Evolutionary conservation across 2,888 invertebrate genomes (phyloP).

Genomic region (Machimus atricapillus): DNA sequence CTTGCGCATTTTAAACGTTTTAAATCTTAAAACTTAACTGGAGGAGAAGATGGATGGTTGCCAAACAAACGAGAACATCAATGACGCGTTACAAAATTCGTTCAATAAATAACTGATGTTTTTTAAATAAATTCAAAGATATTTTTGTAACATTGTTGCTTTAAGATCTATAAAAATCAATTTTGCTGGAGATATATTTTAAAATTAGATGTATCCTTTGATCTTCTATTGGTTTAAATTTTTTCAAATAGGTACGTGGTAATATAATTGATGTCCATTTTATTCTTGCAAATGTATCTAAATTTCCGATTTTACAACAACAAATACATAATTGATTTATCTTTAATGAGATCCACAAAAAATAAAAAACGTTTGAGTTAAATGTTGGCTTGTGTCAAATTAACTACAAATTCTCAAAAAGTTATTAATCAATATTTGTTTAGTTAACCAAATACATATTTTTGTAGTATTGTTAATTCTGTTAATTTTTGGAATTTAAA

Average conservation of each 20-base stretch:
- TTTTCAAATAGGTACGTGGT: background rate
- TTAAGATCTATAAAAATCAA: background rate
- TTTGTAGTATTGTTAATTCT: no score
- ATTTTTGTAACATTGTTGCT: background rate
- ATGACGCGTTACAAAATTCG: background rate
- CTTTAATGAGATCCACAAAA: no score
- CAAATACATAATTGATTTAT: no score
- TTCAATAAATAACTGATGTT: background rate
- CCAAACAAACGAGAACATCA: background rate
- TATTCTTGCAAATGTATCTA: no score
- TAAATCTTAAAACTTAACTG: background rate
- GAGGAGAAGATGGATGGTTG: background rate
- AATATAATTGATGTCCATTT: no score
- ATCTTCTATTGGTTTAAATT: background rate
- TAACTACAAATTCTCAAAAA: no score
- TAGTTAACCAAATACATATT: no score
- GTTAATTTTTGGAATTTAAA: no score
- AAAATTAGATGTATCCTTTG: background rate
- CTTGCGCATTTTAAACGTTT: background rate
- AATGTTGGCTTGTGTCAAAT: no score
- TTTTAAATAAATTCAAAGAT: background rate
- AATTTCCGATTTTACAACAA: no score
- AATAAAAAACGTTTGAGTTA: no score
- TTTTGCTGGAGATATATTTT: background rate
- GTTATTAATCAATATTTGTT: no score